Conservation (phyloP, 2,888 invertebrate species). For the Diadegma fenestrale region DNA sequence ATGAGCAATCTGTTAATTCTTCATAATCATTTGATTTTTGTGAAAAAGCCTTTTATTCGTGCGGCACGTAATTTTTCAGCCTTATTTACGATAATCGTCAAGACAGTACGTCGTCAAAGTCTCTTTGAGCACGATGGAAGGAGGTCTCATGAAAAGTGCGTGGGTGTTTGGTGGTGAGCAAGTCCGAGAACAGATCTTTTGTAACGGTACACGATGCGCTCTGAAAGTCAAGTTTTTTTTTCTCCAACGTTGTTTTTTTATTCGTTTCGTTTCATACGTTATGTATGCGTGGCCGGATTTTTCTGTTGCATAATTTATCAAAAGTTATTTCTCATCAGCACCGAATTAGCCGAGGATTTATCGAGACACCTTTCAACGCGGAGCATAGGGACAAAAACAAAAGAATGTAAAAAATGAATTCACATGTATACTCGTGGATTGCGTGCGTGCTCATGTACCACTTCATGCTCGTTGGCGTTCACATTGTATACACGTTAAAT, state of each 20-base stretch:
- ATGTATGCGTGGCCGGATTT: background rate
- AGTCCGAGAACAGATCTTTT: slow-evolving; percentile 58
- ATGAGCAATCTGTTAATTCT: background rate
- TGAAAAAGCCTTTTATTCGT: background rate
- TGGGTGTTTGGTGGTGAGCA: slow-evolving; percentile 57
- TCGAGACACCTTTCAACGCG: slow-evolving; percentile 36
- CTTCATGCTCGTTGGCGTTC: slow-evolving; percentile 39
- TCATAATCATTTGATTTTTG: background rate
- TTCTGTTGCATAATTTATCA: slow-evolving; percentile 53
- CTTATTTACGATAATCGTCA: background rate
- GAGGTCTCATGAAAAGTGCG: slow-evolving; percentile 47
- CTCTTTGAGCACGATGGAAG: slow-evolving; percentile 12
- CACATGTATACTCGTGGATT: slow-evolving; percentile 15
- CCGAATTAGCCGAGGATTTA: slow-evolving; percentile 59
- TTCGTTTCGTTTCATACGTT: slow-evolving; percentile 12
- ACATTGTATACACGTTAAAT: slow-evolving; percentile 31
- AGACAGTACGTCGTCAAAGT: slow-evolving; percentile 12
- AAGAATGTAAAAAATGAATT: slow-evolving; percentile 17
- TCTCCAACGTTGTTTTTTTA: slow-evolving; percentile 21
- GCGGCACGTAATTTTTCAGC: slow-evolving; percentile 5
- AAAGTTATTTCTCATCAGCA: slow-evolving; percentile 45
- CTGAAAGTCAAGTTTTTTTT: slow-evolving; percentile 47
- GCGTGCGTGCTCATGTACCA: slow-evolving; percentile 28
- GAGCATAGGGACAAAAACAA: background rate
- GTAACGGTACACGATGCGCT: slow-evolving; percentile 61